Base-by-base conservation (phyloP, 2,113 vertebrate genomes). In the Jacana jacana region DNA sequence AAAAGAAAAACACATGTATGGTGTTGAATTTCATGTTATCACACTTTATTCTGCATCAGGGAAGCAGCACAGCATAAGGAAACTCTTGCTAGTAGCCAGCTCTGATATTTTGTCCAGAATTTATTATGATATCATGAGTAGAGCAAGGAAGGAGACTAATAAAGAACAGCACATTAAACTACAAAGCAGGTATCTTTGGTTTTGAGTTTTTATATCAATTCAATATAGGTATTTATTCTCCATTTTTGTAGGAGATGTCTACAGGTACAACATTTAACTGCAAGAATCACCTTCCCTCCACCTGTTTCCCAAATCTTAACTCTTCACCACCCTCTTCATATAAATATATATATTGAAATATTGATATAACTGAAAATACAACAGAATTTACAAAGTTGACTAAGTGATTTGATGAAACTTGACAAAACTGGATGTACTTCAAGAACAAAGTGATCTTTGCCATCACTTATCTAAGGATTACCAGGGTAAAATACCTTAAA, bases 361-460 rank as follows among this genome's bases (percentile, higher is more conserved):
- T 49, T 42, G 92, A 90, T 95, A 68, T 75, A 94, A 97, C 98
- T 88, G 98, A 96, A 96, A 97, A 91, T 57, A 98, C 15, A 90
- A 98, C 98, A 58, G 98, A 98, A 94, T 98, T 99, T 86, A 97
- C 98, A 94, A 98, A 98, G 93, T 95, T 99, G 70, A 98, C 98
- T 82, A 97, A 96, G 46, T 98, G 98, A 93, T 98, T 98, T 98
- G 98, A 99, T 93, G 96, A 98, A 86, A 98, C 96, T 98, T 99
- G 98, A 98, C 97, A 81, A 97, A 98, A 82, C 94, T 98, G 35
- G 98, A 98, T 95, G 93, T 96, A 79, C 96, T 98, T 87, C 94
- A 98, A 88, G 97, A 95, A 46, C 91, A 96, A 75, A 95, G 96
- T 66, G 81, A 91, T n/a, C 89, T 65, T 18, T 94, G 93, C 81